Conservation (phyloP, 1,140 invertebrate species). For the Sesamia nonagrioides region DNA sequence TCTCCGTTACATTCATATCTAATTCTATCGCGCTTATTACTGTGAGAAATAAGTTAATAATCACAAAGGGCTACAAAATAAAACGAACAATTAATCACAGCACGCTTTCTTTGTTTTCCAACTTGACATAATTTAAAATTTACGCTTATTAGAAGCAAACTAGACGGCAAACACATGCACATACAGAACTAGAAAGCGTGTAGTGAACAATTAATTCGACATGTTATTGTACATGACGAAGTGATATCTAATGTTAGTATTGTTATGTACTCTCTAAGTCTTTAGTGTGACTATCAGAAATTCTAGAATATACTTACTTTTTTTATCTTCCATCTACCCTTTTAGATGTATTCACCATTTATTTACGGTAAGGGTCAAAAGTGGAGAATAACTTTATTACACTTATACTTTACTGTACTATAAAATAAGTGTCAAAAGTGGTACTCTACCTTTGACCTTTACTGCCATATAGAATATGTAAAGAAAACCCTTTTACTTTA, state of each 20-base stretch:
- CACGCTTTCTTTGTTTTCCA: slow-evolving; percentile 45
- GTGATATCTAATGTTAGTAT: slow-evolving; percentile 44
- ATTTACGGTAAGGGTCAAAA: too few species aligned
- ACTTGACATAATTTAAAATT: slow-evolving; percentile 33
- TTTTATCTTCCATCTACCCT: neutral
- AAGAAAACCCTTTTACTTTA: too few species aligned
- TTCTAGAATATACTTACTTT: neutral
- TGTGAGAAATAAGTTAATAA: neutral
- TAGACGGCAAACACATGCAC: slow-evolving; percentile 1
- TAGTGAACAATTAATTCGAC: slow-evolving; percentile 59
- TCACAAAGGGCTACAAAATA: neutral
- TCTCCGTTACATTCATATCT: neutral
- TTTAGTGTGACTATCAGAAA: slow-evolving; percentile 48
- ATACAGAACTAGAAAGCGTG: slow-evolving; percentile 56
- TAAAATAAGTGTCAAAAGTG: too few species aligned
- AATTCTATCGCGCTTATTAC: neutral
- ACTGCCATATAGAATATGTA: too few species aligned
- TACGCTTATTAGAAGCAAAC: slow-evolving; percentile 33
- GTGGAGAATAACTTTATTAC: too few species aligned
- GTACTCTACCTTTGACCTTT: too few species aligned
- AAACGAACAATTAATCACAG: slow-evolving; percentile 6
- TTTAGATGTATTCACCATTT: too few species aligned
- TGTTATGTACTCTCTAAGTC: slow-evolving; percentile 11
- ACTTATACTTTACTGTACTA: too few species aligned
- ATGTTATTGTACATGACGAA: slow-evolving; percentile 54